Evolutionary conservation across 2,888 invertebrate species (phyloP).

Genomic region (Drosophila mimetica): DNA sequence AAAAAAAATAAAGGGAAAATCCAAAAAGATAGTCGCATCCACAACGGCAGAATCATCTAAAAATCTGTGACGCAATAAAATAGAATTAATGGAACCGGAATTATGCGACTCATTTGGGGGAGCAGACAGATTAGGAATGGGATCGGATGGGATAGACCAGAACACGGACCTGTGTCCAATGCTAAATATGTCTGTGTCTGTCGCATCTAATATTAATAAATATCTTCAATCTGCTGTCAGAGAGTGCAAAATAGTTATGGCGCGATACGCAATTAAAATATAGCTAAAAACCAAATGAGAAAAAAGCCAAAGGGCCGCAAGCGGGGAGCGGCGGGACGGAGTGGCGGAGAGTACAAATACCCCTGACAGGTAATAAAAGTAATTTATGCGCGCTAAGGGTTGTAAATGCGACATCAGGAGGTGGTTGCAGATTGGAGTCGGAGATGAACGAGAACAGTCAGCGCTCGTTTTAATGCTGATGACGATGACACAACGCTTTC

Average conservation of each 20-base stretch:
- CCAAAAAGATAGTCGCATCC: conserved; percentile 34
- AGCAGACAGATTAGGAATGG: conserved; percentile 28
- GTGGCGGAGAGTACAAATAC: conserved; percentile 64
- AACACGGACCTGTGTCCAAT: conserved; percentile 24
- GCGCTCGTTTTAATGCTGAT: conserved; percentile 74
- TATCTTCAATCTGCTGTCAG: conserved; percentile 80
- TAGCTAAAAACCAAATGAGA: conserved; percentile 72
- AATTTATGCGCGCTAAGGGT: conserved; percentile 83
- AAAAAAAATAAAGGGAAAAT: conserved; percentile 4
- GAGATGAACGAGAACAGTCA: conserved; percentile 37
- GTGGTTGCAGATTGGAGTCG: conserved; percentile 41
- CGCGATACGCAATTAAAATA: conserved; percentile 83
- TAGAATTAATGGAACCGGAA: conserved; percentile 79
- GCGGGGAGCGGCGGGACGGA: background rate
- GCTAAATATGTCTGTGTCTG: conserved; percentile 53
- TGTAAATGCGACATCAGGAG: conserved; percentile 72
- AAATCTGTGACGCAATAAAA: conserved; percentile 79
- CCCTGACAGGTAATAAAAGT: conserved; percentile 84
- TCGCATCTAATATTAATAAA: conserved; percentile 82
- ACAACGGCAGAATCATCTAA: conserved; percentile 59
- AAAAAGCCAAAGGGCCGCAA: conserved; percentile 53
- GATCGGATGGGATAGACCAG: background rate
- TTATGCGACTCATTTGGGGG: conserved; percentile 62
- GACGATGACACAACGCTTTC: conserved; percentile 69
- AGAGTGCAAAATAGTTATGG: conserved; percentile 80